Evolutionary conservation across 2,797 vertebrate species (phyloP).

Genomic region (Geotrypetes seraphini): DNA sequence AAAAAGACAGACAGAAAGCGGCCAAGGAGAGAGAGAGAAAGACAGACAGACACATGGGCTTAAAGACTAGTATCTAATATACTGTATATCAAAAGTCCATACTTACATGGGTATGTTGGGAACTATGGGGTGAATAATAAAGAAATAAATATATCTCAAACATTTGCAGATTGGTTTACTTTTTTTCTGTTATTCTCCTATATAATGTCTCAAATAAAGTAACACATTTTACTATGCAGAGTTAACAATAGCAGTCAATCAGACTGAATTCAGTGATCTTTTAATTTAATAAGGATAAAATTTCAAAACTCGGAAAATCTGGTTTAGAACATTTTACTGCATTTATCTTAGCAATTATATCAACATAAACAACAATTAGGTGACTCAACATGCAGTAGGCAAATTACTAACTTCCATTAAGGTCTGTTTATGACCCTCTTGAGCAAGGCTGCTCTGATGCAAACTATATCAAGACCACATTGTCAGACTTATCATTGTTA

Average conservation of each 20-base stretch:
- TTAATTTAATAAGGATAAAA: constrained; percentile 22
- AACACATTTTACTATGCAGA: constrained; percentile 15
- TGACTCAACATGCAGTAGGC: constrained; percentile 36
- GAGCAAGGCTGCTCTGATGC: constrained; percentile 25
- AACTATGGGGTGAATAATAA: too few species aligned
- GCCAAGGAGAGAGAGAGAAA: too few species aligned
- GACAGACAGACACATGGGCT: too few species aligned
- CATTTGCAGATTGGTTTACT: too few species aligned
- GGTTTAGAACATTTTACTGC: constrained; percentile 15
- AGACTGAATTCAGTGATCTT: constrained; percentile 18
- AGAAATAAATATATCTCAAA: too few species aligned
- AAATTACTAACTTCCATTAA: constrained; percentile 49
- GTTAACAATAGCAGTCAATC: constrained; percentile 15
- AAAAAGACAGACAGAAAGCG: too few species aligned
- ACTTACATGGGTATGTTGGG: too few species aligned
- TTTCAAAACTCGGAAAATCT: constrained; percentile 24
- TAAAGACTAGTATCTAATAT: too few species aligned
- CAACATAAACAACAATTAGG: constrained; percentile 54
- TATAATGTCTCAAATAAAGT: background rate
- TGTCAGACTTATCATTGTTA: constrained; percentile 10
- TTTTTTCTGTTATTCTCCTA: background rate
- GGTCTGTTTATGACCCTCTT: constrained; percentile 37
- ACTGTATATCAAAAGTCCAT: too few species aligned
- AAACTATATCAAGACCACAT: constrained; percentile 24
- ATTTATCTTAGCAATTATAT: constrained; percentile 38